Evolutionary conservation across 2,797 vertebrate species (phyloP).

Genomic region (Ciconia nigra): DNA sequence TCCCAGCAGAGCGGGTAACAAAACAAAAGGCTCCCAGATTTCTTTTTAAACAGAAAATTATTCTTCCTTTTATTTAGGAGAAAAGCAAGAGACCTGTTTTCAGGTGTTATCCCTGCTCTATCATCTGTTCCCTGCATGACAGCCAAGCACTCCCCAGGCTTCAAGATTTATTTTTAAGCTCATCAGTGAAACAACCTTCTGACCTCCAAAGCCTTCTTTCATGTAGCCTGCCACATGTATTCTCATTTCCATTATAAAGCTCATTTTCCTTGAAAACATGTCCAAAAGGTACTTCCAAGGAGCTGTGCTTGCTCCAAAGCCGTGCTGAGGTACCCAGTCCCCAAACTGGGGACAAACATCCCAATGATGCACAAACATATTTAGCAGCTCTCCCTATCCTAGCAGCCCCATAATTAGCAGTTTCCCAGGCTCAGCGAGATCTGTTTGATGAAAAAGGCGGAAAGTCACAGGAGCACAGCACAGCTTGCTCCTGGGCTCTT

Average conservation of each 20-base stretch:
- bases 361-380: fast-evolving
- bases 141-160: not conserved
- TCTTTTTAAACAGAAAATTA: not conserved
- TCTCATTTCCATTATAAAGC: not conserved
- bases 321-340: fast-evolving
- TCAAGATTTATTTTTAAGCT: not conserved
- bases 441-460: not conserved
- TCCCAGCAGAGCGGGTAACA: fast-evolving
- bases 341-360: not conserved
- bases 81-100: not conserved
- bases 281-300: not conserved
- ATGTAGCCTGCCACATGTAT: not conserved
- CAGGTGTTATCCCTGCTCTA: not conserved
- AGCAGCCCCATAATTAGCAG: not conserved
- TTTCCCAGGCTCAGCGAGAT: not conserved
- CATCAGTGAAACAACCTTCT: not conserved
- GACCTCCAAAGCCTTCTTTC: not conserved
- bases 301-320: not conserved
- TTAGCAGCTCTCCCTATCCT: not conserved
- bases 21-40: not conserved
- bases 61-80: not conserved
- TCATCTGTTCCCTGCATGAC: not conserved
- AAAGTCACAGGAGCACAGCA: not conserved
- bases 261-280: not conserved
- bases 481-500: not conserved